Conservation (phyloP, 2,113 vertebrate species). For the Muscicapa adusta region DNA sequence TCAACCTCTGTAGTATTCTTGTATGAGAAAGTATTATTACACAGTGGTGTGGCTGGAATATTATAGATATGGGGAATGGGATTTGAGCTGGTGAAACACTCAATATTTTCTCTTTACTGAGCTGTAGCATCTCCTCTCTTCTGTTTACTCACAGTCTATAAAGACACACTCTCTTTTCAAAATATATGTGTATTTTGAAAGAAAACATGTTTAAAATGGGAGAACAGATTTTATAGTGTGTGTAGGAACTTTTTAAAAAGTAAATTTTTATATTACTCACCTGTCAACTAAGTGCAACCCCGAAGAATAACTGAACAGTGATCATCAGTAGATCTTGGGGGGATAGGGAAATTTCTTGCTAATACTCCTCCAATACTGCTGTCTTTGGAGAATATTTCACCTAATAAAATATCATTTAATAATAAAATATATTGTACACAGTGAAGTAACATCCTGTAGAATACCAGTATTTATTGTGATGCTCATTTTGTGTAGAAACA, state of each 20-base stretch:
- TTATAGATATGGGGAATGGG: not conserved
- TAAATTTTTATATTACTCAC: not conserved
- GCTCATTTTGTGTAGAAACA: not conserved
- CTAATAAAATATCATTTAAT: not conserved
- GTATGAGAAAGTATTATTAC: not conserved
- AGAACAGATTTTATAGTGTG: not conserved
- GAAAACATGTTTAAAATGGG: not conserved
- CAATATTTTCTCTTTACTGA: not conserved
- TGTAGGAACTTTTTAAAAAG: not conserved
- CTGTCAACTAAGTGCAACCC: not conserved
- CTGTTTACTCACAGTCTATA: not conserved
- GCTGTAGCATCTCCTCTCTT: not conserved
- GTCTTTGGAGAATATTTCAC: not conserved
- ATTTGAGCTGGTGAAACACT: not conserved
- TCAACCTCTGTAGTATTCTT: not conserved
- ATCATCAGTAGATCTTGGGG: not conserved
- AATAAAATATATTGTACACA: not conserved
- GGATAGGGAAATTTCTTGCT: not conserved
- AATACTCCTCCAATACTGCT: not conserved
- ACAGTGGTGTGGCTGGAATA: not conserved
- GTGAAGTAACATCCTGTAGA: not conserved
- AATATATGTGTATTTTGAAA: not conserved
- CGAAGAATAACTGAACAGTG: not conserved
- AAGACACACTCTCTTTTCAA: not conserved
- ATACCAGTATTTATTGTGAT: not conserved